These are phyloP conservation scores for Volucella inflata DNA, from an alignment of 2,888 invertebrate genomes.

Conservation along the genomic window DNA sequence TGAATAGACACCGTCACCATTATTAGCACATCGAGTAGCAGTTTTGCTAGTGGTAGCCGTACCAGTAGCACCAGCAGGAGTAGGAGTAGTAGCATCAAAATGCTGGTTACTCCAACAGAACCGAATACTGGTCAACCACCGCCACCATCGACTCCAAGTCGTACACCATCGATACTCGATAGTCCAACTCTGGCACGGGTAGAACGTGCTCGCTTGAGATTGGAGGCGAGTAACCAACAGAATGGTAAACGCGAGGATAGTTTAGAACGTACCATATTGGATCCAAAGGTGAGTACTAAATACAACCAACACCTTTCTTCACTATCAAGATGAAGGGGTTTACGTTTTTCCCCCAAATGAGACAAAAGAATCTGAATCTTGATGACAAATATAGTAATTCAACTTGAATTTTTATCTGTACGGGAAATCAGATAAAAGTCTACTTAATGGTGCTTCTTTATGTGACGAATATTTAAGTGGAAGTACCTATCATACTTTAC, in stretches of 20 bases:
- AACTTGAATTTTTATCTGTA: background rate
- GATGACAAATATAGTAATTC: constrained; percentile 31
- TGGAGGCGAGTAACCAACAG: constrained; percentile 82
- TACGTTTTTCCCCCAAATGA: background rate
- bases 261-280: constrained; percentile 82
- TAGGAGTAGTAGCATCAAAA: constrained; percentile 69
- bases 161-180: constrained; percentile 85
- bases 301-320: background rate
- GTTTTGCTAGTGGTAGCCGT: constrained; percentile 75
- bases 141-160: constrained; percentile 78
- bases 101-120: constrained; percentile 72
- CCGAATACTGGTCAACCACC: constrained; percentile 68
- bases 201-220: constrained; percentile 85
- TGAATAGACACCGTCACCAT: constrained; percentile 66
- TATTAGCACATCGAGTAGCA: constrained; percentile 73
- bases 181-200: constrained; percentile 86
- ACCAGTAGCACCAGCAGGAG: constrained; percentile 72
- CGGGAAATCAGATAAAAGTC: background rate
- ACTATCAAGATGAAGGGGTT: background rate
- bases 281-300: constrained; percentile 78
- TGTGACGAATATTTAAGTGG: constrained; percentile 19
- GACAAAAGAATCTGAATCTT: background rate
- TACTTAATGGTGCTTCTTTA: background rate
- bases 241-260: constrained; percentile 81
- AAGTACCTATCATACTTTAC: background rate